phyloP scores from a whole-genome alignment of 2,888 invertebrate species.

The Malthinus flaveolus region DNA sequence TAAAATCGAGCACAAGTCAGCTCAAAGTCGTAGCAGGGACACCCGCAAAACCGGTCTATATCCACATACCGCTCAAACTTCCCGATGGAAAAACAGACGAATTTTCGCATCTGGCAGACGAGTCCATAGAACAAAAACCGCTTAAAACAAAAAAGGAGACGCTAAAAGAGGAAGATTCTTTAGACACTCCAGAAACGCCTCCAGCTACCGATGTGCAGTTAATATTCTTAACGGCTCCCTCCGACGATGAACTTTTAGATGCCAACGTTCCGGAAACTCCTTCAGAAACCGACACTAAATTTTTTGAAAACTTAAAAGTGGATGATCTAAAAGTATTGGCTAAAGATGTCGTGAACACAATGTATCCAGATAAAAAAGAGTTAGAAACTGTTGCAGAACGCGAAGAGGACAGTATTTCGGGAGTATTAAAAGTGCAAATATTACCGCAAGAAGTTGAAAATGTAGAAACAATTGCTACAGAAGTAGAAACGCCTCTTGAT shows the following conservation, averaged over 20 bases:
- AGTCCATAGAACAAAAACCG: slow-evolving; percentile 28
- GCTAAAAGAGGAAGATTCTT: slow-evolving; percentile 16
- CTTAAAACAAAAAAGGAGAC: slow-evolving; percentile 14
- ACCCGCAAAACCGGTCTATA: slow-evolving; percentile 43
- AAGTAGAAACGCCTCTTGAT: neutral
- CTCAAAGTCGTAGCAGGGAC: no score
- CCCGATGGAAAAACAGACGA: slow-evolving; percentile 51
- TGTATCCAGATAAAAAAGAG: slow-evolving; percentile 39
- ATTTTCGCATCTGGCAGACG: slow-evolving; percentile 48
- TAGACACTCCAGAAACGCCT: slow-evolving; percentile 33
- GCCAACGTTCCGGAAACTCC: slow-evolving; percentile 44
- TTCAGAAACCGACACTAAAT: slow-evolving; percentile 39
- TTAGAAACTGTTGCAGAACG: slow-evolving; percentile 23
- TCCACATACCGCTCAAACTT: slow-evolving; percentile 53
- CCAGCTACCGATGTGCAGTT: slow-evolving; percentile 45
- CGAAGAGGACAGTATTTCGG: slow-evolving; percentile 5
- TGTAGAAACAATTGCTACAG: neutral
- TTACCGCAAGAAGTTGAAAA: neutral
- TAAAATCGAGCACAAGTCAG: slow-evolving; percentile 13
- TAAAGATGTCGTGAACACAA: slow-evolving; percentile 45
- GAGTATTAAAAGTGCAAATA: neutral
- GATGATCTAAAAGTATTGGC: slow-evolving; percentile 48
- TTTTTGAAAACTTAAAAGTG: slow-evolving; percentile 40
- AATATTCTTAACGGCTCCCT: slow-evolving; percentile 51
- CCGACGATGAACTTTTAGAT: slow-evolving; percentile 52